Evolutionary conservation across 2,113 vertebrate genomes (phyloP).

Genomic region (Macrotus californicus): DNA sequence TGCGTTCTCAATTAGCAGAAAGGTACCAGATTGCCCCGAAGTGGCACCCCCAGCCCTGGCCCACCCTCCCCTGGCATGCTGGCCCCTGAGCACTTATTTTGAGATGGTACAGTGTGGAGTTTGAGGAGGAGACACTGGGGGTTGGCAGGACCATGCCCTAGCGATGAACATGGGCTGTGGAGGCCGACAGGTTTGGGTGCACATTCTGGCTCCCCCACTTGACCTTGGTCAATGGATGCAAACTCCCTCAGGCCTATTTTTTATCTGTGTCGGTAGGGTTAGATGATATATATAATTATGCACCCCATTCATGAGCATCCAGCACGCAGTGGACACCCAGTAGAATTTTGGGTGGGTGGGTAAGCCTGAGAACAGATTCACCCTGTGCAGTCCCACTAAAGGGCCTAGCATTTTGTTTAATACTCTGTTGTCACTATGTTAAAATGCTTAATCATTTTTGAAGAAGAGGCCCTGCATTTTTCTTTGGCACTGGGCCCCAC

Average conservation of each 20-base stretch:
- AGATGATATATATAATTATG: rapidly evolving
- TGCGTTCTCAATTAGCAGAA: neutral
- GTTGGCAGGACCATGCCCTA: neutral
- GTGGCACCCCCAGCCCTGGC: neutral
- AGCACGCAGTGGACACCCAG: rapidly evolving
- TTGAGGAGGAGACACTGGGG: neutral
- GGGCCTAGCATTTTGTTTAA: too few species aligned
- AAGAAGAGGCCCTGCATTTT: neutral
- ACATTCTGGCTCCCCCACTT: neutral
- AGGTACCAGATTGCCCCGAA: neutral
- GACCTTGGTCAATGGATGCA: neutral
- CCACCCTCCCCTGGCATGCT: neutral
- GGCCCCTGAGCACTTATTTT: neutral
- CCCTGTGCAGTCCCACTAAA: neutral
- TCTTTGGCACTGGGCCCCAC: neutral
- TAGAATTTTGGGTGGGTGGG: neutral
- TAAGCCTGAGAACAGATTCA: neutral
- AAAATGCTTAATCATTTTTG: neutral
- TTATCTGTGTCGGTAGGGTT: neutral
- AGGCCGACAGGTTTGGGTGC: neutral
- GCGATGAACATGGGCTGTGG: neutral
- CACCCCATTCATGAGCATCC: rapidly evolving
- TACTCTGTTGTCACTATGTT: neutral
- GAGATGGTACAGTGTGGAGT: rapidly evolving
- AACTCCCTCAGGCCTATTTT: neutral